These are phyloP conservation scores for Mantis religiosa DNA, from an alignment of 2,888 invertebrate species.

Conservation along the genomic window DNA sequence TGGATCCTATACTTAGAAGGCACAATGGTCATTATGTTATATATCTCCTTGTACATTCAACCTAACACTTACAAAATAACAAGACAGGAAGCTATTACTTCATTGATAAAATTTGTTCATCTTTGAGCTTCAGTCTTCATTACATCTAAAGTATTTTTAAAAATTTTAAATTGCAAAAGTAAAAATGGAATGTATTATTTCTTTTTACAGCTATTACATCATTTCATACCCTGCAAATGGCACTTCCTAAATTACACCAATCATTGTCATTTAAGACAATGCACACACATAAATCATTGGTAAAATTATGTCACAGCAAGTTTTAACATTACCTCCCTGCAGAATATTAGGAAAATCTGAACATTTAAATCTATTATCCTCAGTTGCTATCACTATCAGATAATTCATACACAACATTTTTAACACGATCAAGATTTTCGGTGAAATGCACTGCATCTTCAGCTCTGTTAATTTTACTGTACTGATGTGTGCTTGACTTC, in stretches of 20 bases:
- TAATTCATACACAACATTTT: not conserved
- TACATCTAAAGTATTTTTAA: too few species aligned
- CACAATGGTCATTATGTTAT: not conserved
- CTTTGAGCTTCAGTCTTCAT: too few species aligned
- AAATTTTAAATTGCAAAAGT: not conserved
- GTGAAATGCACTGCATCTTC: not conserved
- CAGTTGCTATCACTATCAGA: constrained; percentile 11
- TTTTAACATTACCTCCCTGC: not conserved
- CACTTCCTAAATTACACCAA: not conserved
- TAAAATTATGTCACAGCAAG: not conserved
- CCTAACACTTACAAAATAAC: too few species aligned
- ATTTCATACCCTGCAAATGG: not conserved
- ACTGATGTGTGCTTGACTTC: not conserved
- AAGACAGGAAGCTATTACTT: too few species aligned
- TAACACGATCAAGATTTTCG: not conserved
- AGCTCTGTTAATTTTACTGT: constrained; percentile 13
- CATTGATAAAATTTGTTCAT: too few species aligned
- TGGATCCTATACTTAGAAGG: not conserved
- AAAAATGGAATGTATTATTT: not conserved
- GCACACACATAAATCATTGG: not conserved
- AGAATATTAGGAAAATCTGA: not conserved
- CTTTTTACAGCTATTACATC: not conserved
- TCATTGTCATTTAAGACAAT: not conserved
- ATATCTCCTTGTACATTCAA: too few species aligned
- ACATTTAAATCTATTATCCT: not conserved